These are phyloP conservation scores for Elachura formosa DNA, from an alignment of 2,113 vertebrate species.

Conservation along the genomic window DNA sequence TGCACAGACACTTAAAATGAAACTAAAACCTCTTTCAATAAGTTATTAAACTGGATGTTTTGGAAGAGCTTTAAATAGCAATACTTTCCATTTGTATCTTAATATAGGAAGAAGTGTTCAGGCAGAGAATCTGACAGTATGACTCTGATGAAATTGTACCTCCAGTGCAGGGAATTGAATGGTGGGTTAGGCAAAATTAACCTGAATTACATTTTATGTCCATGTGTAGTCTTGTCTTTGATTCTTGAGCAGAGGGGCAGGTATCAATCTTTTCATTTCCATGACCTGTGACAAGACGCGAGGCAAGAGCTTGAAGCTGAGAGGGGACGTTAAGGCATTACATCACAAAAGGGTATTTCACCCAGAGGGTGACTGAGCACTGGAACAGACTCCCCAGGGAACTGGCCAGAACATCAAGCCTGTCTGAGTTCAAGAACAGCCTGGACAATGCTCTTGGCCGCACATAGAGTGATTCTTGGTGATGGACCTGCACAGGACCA, in stretches of 20 bases:
- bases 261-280: not conserved
- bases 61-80: not conserved
- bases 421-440: accelerated
- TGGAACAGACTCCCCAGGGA: not conserved
- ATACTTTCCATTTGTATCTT: not conserved
- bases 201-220: not conserved
- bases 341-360: not conserved
- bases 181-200: not conserved
- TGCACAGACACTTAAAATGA: accelerated
- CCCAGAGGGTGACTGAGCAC: too few species aligned
- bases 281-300: accelerated
- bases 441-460: not conserved
- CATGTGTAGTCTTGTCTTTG: not conserved
- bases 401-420: not conserved
- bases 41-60: not conserved
- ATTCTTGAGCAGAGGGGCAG: not conserved
- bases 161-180: not conserved
- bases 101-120: not conserved
- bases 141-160: not conserved
- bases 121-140: not conserved
- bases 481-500: too few species aligned
- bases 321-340: not conserved
- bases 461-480: not conserved
- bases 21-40: not conserved
- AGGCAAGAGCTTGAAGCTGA: not conserved